phyloP scores from a whole-genome alignment of 2,113 vertebrate genomes.

The Turnix velox region DNA sequence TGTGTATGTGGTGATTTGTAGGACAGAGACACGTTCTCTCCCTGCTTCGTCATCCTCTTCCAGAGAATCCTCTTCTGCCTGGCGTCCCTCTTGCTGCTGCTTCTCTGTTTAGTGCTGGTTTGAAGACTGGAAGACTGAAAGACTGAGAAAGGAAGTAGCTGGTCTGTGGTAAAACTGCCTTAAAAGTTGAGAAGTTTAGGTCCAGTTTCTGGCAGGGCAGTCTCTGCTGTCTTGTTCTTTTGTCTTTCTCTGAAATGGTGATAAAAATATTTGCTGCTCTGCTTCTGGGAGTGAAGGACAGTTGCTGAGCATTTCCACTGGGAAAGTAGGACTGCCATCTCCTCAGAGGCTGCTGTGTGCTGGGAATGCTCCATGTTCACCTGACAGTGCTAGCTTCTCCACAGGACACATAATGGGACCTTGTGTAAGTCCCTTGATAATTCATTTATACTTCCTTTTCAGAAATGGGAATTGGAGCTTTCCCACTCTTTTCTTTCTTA shows the following conservation, averaged over 20 bases:
- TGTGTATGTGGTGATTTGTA: not conserved
- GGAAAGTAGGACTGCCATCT: not conserved
- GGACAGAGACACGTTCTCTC: not conserved
- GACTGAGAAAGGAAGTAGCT: not conserved
- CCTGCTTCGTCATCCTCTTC: not conserved
- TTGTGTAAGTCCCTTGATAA: not conserved
- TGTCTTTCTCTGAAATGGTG: not conserved
- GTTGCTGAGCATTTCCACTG: not conserved
- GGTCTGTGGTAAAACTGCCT: not conserved
- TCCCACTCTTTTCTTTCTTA: not conserved
- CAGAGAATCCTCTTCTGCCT: not conserved
- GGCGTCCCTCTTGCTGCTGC: not conserved
- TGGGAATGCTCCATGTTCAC: not conserved
- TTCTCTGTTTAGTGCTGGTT: not conserved
- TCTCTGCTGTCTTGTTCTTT: not conserved
- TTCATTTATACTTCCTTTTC: not conserved
- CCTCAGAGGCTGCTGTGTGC: not conserved
- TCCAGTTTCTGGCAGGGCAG: fast-evolving
- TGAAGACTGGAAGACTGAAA: not conserved
- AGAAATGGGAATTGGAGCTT: not conserved
- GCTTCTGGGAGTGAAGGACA: not conserved
- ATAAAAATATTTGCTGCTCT: not conserved
- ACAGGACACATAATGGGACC: not conserved
- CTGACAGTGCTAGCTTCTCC: not conserved
- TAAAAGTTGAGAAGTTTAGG: not conserved